Evolutionary conservation across 2,113 vertebrate species (phyloP), one percentile per base, ranked within the genome.

Genomic region (Melozone crissalis): DNA sequence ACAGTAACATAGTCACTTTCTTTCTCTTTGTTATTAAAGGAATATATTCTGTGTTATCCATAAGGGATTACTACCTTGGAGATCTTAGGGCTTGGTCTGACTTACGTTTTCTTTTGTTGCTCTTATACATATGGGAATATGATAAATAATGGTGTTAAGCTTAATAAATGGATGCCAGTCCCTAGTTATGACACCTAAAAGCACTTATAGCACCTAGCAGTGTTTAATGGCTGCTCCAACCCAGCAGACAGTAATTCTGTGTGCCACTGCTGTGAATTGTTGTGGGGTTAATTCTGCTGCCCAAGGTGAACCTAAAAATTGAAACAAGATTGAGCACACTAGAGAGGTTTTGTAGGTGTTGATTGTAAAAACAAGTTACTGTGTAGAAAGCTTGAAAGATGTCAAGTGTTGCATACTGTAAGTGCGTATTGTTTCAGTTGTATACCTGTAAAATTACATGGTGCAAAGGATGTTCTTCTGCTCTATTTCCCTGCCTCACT

Each of bases 321-420:
- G 31, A 8, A 59, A 26, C 28, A 49, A 16, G 30, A 1, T 5
- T 49, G 6, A 22, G 22, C 28, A 5, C 19, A n/a, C 37, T 1
- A 30, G 61, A 27, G 17, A 72, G 31, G 31, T 31, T 87, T 15
- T 7, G 0, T 24, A n/a, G 43, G 8, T 17, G 2, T 9, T 51
- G 9, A 55, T 63, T 44, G 15, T 47, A 28, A 73, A 65, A 33
- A 28, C 11, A 30, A 26, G 19, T 39, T 43, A 6, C 13, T 35
- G 27, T 26, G 23, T 35, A 67, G 65, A 51, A 41, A 54, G 31
- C n/a, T 67, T 33, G 15, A 10, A 55, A 41, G 39, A 20, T 18
- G 4, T 7, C 19, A 15, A 16, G 14, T n/a, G 8, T 47, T 79
- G 15, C 3, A 3, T 21, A 5, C 9, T 24, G 0, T 51, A 22